Conservation (phyloP, 1,140 invertebrate species). For the Dreissena rostriformis region DNA sequence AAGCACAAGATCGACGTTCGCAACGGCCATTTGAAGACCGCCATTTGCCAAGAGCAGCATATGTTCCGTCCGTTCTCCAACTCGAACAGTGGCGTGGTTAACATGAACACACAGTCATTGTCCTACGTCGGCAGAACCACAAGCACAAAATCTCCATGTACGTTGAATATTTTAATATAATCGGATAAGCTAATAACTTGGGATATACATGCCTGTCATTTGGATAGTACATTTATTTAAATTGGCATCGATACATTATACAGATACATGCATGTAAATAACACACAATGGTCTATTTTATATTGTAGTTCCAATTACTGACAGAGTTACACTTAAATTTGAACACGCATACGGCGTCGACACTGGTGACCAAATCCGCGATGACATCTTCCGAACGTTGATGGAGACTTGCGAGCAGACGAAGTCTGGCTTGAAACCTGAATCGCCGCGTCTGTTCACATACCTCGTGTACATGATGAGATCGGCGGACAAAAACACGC, state of each 20-base stretch:
- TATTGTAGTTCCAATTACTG: slow-evolving; percentile 11
- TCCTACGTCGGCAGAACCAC: slow-evolving; percentile 64
- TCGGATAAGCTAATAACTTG: too few species aligned
- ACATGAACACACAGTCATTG: slow-evolving; percentile 85
- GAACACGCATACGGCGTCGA: slow-evolving; percentile 63
- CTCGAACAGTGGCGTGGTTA: slow-evolving; percentile 88
- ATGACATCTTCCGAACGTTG: slow-evolving; percentile 62
- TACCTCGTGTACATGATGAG: slow-evolving; percentile 73
- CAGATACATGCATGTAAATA: not conserved
- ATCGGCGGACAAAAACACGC: slow-evolving; percentile 57
- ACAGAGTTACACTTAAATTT: slow-evolving; percentile 59
- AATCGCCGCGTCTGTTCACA: slow-evolving; percentile 80
- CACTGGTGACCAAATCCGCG: slow-evolving; percentile 17
- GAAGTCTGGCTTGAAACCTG: slow-evolving; percentile 60
- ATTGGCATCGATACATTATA: not conserved
- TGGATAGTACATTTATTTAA: not conserved
- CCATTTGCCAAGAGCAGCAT: slow-evolving; percentile 89
- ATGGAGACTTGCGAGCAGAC: slow-evolving; percentile 63
- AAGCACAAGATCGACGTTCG: slow-evolving; percentile 91
- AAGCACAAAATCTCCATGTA: slow-evolving; percentile 36
- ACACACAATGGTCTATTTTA: too few species aligned
- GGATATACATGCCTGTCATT: too few species aligned
- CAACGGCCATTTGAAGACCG: slow-evolving; percentile 88
- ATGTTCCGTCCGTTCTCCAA: slow-evolving; percentile 90
- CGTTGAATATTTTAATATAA: not conserved